Base-by-base conservation (phyloP, 2,797 vertebrate genomes). In the Helicolenus hilgendorfi region DNA sequence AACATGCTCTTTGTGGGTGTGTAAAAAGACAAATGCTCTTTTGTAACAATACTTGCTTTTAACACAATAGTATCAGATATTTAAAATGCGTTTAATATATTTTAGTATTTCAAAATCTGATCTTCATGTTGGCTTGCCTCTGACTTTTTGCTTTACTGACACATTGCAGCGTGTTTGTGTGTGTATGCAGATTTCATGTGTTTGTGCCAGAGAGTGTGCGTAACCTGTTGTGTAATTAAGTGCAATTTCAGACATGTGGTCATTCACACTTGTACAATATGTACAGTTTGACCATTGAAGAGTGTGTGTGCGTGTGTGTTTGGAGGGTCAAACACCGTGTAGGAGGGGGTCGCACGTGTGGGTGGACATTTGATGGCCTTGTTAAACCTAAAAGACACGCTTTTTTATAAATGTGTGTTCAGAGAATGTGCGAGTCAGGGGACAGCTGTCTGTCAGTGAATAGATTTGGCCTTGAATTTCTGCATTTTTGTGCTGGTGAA, bases 401-500 rank as follows among this genome's bases (percentile, higher is more conserved):
- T 55, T 67, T 31, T 68, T 29, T 31, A 8, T 67, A 36, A 27
- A 59, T 60, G 49, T 58, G 53, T 80, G 27, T 70, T 49, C 45
- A 20, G 45, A 49, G 45, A 49, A 49, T 83, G 56, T 85, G 83
- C 7, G 10, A 84, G 72, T 79, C 65, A 72, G 63, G 36, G 24
- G 67, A 83, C 67, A 56, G 71, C 67, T 71, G 60, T 79, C 59
- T 77, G 70, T 73, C 38, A 41, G 56, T 89, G 55, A 81, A 90
- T 70, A 53, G 76, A 83, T 83, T 36, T 79, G 53, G 80, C 88
- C 86, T 92, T 89, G 86, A 79, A 76, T 84, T 91, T 90, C 86
- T 84, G 84, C 76, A 77, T 79, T 92, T 81, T 69, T 91, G 36
- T 87, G 74, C 60, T 26, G 27, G 56, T 70, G 60, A 79, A 86